Conservation (phyloP, 2,888 invertebrate genomes). For the Epistrophella euchroma region DNA sequence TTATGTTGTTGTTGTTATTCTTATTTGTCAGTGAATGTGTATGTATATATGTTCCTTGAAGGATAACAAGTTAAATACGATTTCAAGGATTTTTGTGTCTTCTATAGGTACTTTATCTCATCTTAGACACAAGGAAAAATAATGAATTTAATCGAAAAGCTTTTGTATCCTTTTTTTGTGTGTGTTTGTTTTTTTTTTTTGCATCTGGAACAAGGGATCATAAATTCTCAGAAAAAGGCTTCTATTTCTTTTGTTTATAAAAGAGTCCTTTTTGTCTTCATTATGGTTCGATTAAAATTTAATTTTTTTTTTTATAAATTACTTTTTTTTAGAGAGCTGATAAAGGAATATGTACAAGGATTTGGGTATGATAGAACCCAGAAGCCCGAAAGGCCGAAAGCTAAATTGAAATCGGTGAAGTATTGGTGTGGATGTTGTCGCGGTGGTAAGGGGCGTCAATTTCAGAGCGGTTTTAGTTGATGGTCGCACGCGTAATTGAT, state of each 20-base stretch:
- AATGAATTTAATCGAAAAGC: conserved; percentile 71
- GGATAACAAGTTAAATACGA: conserved; percentile 74
- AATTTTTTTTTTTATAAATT: conserved; percentile 74
- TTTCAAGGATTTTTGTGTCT: conserved; percentile 54
- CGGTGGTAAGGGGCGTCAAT: conserved; percentile 8
- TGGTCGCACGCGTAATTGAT: conserved; percentile 68
- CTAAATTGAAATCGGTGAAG: conserved; percentile 44
- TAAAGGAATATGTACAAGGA: background rate
- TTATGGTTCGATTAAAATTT: conserved; percentile 67
- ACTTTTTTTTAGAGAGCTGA: conserved; percentile 16
- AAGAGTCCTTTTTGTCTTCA: conserved; percentile 37
- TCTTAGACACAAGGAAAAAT: conserved; percentile 44
- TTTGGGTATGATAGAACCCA: background rate
- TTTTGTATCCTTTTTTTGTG: conserved; percentile 52
- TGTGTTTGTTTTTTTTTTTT: background rate
- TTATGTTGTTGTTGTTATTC: conserved; percentile 29
- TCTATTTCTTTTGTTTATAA: conserved; percentile 5
- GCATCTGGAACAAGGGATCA: conserved; percentile 37
- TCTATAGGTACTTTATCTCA: conserved; percentile 4
- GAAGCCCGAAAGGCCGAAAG: conserved; percentile 56
- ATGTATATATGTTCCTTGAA: conserved; percentile 32
- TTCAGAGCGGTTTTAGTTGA: conserved; percentile 23
- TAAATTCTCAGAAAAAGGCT: conserved; percentile 60
- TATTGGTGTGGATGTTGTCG: conserved; percentile 54
- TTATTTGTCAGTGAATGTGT: conserved; percentile 22